A percentile compares a stretch with the other conserved stretches of the same genome.
These are phyloP conservation scores for Maniola hyperantus DNA, from an alignment of 2,888 invertebrate species.

Conservation along the genomic window DNA sequence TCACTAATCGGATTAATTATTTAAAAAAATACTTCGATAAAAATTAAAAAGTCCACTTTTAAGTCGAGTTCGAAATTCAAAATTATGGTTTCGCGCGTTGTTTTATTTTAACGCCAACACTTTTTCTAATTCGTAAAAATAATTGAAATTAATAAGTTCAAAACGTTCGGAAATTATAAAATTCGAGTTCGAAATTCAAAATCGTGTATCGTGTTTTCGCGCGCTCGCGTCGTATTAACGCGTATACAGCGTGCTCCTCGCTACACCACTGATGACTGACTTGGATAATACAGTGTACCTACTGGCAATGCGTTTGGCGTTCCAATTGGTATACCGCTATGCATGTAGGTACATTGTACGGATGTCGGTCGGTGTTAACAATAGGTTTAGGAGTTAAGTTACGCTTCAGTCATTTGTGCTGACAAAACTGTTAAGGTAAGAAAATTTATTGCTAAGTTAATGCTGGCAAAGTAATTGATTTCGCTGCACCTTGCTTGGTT, in stretches of 20 bases:
- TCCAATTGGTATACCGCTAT: slow-evolving; percentile 24
- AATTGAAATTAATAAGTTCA: no score
- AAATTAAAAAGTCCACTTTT: background rate
- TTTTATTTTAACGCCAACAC: background rate
- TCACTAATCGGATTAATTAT: background rate
- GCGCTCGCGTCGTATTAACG: slow-evolving; percentile 15
- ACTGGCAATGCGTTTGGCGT: slow-evolving; percentile 20
- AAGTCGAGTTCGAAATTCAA: slow-evolving; percentile 6
- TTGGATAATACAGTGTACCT: slow-evolving; percentile 2
- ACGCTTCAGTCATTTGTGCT: slow-evolving; percentile 14
- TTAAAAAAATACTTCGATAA: background rate
- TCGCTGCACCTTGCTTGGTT: background rate
- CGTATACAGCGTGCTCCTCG: slow-evolving; percentile 24
- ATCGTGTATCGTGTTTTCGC: slow-evolving; percentile 19
- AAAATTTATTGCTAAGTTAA: background rate
- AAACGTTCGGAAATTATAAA: background rate
- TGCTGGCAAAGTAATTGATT: background rate
- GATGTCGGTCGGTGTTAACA: slow-evolving; percentile 7
- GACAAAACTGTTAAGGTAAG: slow-evolving; percentile 9
- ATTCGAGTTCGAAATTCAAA: slow-evolving; percentile 20
- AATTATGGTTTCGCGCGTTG: background rate
- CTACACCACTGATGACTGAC: slow-evolving; percentile 21
- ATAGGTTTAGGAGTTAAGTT: slow-evolving; percentile 22
- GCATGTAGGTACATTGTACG: background rate
- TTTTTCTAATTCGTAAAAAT: background rate